Evolutionary conservation across 2,888 invertebrate species (phyloP), one percentile per base, ranked within the genome.

Genomic region (Limnephilus marmoratus): DNA sequence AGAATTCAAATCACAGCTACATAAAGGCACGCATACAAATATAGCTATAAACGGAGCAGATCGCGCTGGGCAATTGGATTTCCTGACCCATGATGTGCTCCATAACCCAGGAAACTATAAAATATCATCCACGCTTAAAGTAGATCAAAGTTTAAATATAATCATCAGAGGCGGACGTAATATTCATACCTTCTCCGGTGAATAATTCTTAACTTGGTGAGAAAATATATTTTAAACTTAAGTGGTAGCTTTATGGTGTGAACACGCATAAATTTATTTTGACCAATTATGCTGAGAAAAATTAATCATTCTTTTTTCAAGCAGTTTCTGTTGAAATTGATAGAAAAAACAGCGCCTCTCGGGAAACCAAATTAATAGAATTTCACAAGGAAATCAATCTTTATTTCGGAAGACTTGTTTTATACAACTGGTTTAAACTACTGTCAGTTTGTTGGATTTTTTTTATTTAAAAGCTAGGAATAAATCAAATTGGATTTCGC

Each of bases 61-160:
- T 88, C 37, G 37, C 34, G 29, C 24, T 37, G 86, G 80, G 88
- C 31, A 80, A 88, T 41, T 88, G 53, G 68, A 88, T 80, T 88
- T n/a, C 80, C 18, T 68, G 88, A 88, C 88, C 88, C 80, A 18
- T 88, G 53, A 88, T 68, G 29, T 31, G 34, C 53, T 31, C 0
- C 29, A 29, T 88, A 41, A 88, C 53, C 80, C 88, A 53, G 53
- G 88, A 53, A 88, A 80, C 31, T n/a, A 68, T 80, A 18, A 31
- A 68, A 80, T 68, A 88, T 45, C 29, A 88, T 45, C 29, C 86
- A 86, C 41, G 24, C 29, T 41, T 86, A 45, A 83, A 45, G 86
- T 86, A 86, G 86, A 45, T 86, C 86, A 86, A 86, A 45, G 86
- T 29, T 86, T 86, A 45, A 86, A 41, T 41, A 24, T 83, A 68